Base-by-base conservation (phyloP, 2,113 vertebrate genomes). In the Siniperca chuatsi region DNA sequence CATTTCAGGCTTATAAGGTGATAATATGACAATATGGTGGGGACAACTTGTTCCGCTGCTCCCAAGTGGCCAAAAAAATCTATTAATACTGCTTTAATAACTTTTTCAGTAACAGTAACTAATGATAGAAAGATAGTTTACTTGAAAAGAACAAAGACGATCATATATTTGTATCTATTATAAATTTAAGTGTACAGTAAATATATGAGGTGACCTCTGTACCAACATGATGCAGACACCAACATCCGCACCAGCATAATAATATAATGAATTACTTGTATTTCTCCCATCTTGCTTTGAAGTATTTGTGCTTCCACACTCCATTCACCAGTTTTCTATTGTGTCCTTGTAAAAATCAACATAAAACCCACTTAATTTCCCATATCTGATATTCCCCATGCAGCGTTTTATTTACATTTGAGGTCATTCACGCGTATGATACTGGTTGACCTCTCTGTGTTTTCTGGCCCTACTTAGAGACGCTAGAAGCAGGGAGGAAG, bases 371-470 rank as follows among this genome's bases (percentile, higher is more conserved):
- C 40, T 84, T 85, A 44, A 67, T 87, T 73, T 78, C 35, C 86
- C 42, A 20, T 78, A 58, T 89, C 84, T 66, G 29, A 78, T 35
- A 58, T 75, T 81, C 76, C 44, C 62, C 61, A 23, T 18, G 57
- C 65, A 37, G 33, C 21, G 4, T 44, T 87, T 60, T 78, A 40
- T 78, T 86, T 89, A 88, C 44, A 54, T 77, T 68, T 23, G 40
- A 82, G 70, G 79, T 89, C 67, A 75, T 72, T 65, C 44, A 12
- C 6, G 25, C 13, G 40, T 77, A 61, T 71, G 62, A 81, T 76
- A 75, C 64, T 42, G 84, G 58, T 60, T 78, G 74, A 88, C 77
- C 86, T 72, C 58, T 64, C 35, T 84, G 82, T 90, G 75, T 78
- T 72, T 77, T 72, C 84, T 91, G 86, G 84, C 78, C 13, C 37